Percentiles rank a stretch among this genome's conserved stretches.
These are phyloP conservation scores for Enteromius mattozi DNA, from an alignment of 2,797 vertebrate genomes.

Conservation along the genomic window DNA sequence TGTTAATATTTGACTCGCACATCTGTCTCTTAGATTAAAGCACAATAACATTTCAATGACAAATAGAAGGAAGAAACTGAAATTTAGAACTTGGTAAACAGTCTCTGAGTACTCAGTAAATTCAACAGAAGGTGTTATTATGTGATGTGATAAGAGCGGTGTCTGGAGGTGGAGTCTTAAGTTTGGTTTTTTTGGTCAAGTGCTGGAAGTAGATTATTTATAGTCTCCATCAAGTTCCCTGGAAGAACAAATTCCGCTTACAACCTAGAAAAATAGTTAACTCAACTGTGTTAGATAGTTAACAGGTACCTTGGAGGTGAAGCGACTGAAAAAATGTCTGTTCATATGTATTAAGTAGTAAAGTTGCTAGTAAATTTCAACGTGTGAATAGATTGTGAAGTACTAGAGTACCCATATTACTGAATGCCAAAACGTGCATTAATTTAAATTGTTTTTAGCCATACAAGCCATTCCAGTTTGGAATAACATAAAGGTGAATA, in stretches of 20 bases:
- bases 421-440: too few relatives aligned
- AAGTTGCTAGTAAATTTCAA: not conserved
- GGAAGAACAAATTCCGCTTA: not conserved
- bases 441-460: not conserved
- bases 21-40: not conserved
- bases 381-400: too few relatives aligned
- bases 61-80: not conserved
- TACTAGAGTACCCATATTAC: too few relatives aligned
- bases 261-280: not conserved
- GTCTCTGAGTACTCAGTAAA: not conserved
- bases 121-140: too few relatives aligned
- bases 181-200: not conserved
- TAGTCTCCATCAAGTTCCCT: not conserved
- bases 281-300: not conserved
- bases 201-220: not conserved
- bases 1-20: conserved; percentile 67
- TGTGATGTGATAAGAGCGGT: not conserved
- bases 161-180: not conserved
- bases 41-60: conserved; percentile 6
- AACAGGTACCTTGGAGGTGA: not conserved
- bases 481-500: not conserved
- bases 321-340: not conserved
- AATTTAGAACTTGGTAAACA: not conserved
- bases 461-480: not conserved
- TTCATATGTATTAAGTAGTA: not conserved